Base-by-base conservation (phyloP, 2,113 vertebrate species). In the Turnix velox region DNA sequence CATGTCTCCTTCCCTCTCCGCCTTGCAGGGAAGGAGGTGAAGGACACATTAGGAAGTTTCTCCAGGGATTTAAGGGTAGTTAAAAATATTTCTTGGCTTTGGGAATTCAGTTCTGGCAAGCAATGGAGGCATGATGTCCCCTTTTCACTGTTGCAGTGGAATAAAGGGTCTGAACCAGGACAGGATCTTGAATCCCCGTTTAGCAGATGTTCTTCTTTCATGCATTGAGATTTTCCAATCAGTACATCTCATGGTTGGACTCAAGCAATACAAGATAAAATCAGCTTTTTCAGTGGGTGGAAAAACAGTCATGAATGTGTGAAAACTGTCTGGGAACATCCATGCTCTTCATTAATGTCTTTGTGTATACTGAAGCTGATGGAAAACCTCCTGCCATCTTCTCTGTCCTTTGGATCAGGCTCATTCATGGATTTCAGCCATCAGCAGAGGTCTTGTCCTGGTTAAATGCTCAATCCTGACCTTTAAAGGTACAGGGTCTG, bases 291-390 rank as follows among this genome's bases (percentile, higher is more conserved):
- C 65, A 87, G 94, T 92, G 87, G 84, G 89, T 92, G 95, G 87
- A 92, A 81, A 94, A 88, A 24, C 65, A 94, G 89, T 88, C 73
- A 88, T 84, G 86, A 93, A 95, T 95, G 92, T 95, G 91, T 95
- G 94, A 96, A 94, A 92, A 93, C 88, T 93, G 92, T 94, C 95
- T 96, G 92, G 76, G 86, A 95, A 94, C 86, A 94, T 95, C 86
- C 79, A 90, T 59, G 4, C 80, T 96, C 91, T 92, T 94, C 72
- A 86, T 88, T 94, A 94, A 92, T 57, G 86, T 88, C 91, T 92
- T 69, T 66, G 72, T 84, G 39, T 83, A 48, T 46, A 58, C 23
- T 30, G 42, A 84, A 39, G 51, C 63, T 92, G 74, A 87, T 74
- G 52, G 83, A 92, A 95, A 93, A 88, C 37, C 59, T 79, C 42